Evolutionary conservation across 1,140 invertebrate species (phyloP).

Genomic region (Aleiodes sp.): DNA sequence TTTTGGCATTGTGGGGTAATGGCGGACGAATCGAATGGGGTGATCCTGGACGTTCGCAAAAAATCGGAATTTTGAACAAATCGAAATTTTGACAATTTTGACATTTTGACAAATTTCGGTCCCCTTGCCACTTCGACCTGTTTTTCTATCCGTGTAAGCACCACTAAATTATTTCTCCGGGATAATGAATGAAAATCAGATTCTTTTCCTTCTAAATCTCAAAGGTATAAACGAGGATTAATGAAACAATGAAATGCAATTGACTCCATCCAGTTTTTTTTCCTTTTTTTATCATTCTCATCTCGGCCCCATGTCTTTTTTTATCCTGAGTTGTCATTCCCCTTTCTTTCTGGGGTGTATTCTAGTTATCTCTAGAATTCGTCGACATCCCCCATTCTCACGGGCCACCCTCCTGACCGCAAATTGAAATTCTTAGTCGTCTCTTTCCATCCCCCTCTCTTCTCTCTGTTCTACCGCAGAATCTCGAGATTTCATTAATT

Average conservation of each 20-base stretch:
- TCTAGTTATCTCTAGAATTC: conserved; percentile 38
- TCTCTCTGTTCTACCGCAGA: conserved; percentile 38
- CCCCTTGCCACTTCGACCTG: too few relatives aligned
- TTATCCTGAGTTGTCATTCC: neutral
- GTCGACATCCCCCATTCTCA: conserved; percentile 48
- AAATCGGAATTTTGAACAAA: too few relatives aligned
- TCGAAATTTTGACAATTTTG: too few relatives aligned
- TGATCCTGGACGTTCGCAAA: too few relatives aligned
- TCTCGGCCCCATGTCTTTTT: neutral
- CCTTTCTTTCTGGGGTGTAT: conserved; percentile 32
- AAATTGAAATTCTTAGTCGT: conserved; percentile 66
- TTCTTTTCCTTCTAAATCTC: too few relatives aligned
- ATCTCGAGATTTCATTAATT: conserved; percentile 63
- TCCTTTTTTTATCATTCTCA: neutral
- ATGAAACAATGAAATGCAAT: neutral
- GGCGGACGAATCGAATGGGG: too few relatives aligned
- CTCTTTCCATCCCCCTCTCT: neutral
- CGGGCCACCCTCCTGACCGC: conserved; percentile 58
- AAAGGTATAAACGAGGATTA: too few relatives aligned
- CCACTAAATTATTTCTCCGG: neutral
- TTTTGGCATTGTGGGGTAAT: too few relatives aligned
- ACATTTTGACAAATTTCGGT: too few relatives aligned
- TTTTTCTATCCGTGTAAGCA: too few relatives aligned
- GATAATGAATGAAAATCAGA: neutral
- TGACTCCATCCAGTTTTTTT: neutral